Evolutionary conservation across 2,797 vertebrate species (phyloP), one percentile per base, ranked within the genome.

Genomic region (Takifugu ocellatus): DNA sequence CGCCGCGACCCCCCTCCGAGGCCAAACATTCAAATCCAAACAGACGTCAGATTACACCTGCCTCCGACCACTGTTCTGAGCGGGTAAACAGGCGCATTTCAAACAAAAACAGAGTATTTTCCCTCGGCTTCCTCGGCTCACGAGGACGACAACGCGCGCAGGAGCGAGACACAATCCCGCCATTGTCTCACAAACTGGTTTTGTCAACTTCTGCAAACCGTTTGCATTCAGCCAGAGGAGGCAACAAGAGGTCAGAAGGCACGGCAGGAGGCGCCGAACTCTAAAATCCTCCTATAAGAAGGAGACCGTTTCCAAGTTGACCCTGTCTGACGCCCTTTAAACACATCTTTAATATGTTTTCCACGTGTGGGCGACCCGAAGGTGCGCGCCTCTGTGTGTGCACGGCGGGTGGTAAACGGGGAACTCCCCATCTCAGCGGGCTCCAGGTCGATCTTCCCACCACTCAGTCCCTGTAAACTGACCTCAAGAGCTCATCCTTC

Each of bases 11-110:
- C 27, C 24, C 27, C 36, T 39, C 21, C 7, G 43, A 44, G 15
- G 43, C 16, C 17, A 48, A 7, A 66, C 39, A 83, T 86, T 85
- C 75, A 84, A 84, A 85, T 83, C 68, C 63, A 75, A 82, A 83
- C 80, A 51, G 78, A 69, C 76, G 58, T 62, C 58, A 25, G 43
- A 70, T 74, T 74, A 55, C 84, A 75, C 64, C 80, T 76, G 77
- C 67, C 61, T 64, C 63, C 61, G 42, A 15, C 49, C 46, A 50
- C 68, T 0, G 21, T 55, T 51, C 6, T 49, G 24, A 55, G 49
- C 2, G 46, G 48, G 72, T 69, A 68, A 70, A 75, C 51, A 0
- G 63, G 63, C 63, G 56, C 8, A 3, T 58, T 54, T 59, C 36
- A 61, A 63, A 82, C 69, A 75, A 79, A 59, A 4, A 2, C 12